Conservation (phyloP, 2,113 vertebrate species). For the Chelonoidis abingdonii region DNA sequence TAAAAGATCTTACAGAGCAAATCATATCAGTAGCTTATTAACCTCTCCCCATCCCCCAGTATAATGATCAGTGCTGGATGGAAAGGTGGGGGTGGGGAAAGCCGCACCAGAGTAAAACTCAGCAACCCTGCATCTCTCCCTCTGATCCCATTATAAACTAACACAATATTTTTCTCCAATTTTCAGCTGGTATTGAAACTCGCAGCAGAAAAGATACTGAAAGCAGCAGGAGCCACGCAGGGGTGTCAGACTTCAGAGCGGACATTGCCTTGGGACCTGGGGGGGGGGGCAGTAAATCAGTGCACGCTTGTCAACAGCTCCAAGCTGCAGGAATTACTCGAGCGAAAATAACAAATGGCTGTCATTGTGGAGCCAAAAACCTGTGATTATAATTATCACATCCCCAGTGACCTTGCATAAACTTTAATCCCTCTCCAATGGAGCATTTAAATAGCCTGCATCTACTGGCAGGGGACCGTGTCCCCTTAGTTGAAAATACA, state of each 20-base stretch:
- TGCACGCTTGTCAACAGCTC: conserved; percentile 96
- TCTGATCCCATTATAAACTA: conserved; percentile 76
- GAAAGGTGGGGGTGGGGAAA: background rate
- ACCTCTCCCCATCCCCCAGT: background rate
- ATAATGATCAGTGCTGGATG: conserved; percentile 1
- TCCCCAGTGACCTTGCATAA: conserved; percentile 99
- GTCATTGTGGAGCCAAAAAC: conserved; percentile 99
- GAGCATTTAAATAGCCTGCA: conserved; percentile 99
- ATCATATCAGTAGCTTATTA: conserved; percentile 52
- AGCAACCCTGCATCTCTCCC: conserved; percentile 25
- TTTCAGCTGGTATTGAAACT: conserved; percentile 69
- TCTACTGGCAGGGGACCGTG: conserved; percentile 82
- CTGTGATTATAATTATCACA: conserved; percentile 99
- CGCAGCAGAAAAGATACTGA: conserved; percentile 72
- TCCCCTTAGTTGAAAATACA: conserved; percentile 73
- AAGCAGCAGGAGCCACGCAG: conserved; percentile 68
- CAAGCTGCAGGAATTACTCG: conserved; percentile 89
- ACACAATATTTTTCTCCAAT: conserved; percentile 78
- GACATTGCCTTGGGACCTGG: conserved; percentile 77
- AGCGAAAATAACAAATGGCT: conserved; percentile 99
- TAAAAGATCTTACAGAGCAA: background rate
- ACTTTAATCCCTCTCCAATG: conserved; percentile 99
- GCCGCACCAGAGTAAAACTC: conserved; percentile 39
- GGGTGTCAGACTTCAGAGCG: conserved; percentile 76
- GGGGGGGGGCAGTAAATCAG: conserved; percentile 89